Evolutionary conservation across 2,888 invertebrate species (phyloP).

Genomic region (Torymus tubicola): DNA sequence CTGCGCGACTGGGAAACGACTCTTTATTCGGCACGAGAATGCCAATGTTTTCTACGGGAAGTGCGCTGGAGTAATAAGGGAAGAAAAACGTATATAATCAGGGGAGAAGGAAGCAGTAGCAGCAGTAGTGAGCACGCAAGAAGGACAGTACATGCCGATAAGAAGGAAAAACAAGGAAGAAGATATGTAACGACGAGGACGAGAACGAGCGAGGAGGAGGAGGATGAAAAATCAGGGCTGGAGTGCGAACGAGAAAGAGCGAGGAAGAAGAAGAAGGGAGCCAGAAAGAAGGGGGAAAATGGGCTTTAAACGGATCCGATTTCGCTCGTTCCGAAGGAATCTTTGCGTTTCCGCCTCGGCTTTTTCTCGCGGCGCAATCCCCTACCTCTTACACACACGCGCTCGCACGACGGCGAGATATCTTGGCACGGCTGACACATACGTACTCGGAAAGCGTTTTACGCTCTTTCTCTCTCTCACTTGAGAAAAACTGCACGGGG

Average conservation of each 20-base stretch:
- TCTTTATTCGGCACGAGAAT: too few relatives aligned
- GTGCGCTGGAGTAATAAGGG: too few relatives aligned
- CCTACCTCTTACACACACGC: neutral
- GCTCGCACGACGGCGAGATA: neutral
- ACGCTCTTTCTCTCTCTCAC: neutral
- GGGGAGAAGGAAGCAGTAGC: too few relatives aligned
- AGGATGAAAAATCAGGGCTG: constrained; percentile 20
- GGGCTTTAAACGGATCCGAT: constrained; percentile 37
- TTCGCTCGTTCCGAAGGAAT: constrained; percentile 26
- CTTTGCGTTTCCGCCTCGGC: constrained; percentile 16
- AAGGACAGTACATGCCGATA: neutral
- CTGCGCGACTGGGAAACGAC: too few relatives aligned
- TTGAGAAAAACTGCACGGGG: neutral
- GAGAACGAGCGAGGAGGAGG: neutral
- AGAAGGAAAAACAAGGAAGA: neutral
- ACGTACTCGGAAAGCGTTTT: constrained; percentile 10
- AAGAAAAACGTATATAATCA: too few relatives aligned
- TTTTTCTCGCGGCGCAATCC: neutral
- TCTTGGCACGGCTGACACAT: neutral
- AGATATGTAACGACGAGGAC: neutral
- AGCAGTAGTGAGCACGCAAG: too few relatives aligned
- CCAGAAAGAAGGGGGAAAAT: constrained; percentile 1
- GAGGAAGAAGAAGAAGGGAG: neutral
- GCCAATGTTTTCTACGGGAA: too few relatives aligned
- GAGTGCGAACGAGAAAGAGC: constrained; percentile 17